phyloP scores from a whole-genome alignment of 2,797 vertebrate genomes.

The Protosalanx chinensis region DNA sequence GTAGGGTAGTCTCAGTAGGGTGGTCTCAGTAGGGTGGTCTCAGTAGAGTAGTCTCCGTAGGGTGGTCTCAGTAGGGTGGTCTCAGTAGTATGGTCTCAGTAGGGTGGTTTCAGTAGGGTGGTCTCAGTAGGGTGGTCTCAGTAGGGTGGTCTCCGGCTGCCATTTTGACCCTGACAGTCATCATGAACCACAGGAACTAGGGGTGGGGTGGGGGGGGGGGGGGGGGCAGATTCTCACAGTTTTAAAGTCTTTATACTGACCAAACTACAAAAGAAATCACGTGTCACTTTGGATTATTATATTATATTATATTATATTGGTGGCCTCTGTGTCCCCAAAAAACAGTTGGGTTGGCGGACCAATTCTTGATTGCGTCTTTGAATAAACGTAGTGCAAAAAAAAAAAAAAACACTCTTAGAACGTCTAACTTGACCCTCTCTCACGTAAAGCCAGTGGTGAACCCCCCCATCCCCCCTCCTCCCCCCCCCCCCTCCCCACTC shows the following conservation, averaged over 20 bases:
- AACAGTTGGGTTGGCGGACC: constrained; percentile 50
- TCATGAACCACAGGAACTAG: constrained; percentile 49
- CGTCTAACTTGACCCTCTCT: constrained; percentile 51
- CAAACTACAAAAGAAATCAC: constrained; percentile 54
- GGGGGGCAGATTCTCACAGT: constrained; percentile 21
- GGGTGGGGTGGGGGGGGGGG: too few relatives aligned
- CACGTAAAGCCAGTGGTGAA: constrained; percentile 14
- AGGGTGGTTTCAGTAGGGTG: constrained; percentile 43
- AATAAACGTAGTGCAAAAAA: constrained; percentile 71
- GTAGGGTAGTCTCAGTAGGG: constrained; percentile 17
- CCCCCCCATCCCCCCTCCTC: too few relatives aligned
- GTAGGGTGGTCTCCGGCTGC: constrained; percentile 54
- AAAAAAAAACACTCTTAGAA: constrained; percentile 41
- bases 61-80: constrained; percentile 5
- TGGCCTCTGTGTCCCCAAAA: constrained; percentile 33
- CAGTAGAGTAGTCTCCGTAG: too few relatives aligned
- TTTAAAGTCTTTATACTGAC: constrained; percentile 45
- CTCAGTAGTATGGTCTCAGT: too few relatives aligned
- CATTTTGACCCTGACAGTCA: constrained; percentile 48
- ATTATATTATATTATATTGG: too few relatives aligned
- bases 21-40: too few relatives aligned
- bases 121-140: too few relatives aligned
- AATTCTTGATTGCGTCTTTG: constrained; percentile 69
- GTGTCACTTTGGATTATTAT: constrained; percentile 60
- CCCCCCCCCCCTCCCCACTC: too few relatives aligned